A percentile compares a stretch with the other conserved stretches of the same genome.
These are phyloP conservation scores for Thamnaconus septentrionalis DNA, from an alignment of 2,113 vertebrate species.

Conservation along the genomic window DNA sequence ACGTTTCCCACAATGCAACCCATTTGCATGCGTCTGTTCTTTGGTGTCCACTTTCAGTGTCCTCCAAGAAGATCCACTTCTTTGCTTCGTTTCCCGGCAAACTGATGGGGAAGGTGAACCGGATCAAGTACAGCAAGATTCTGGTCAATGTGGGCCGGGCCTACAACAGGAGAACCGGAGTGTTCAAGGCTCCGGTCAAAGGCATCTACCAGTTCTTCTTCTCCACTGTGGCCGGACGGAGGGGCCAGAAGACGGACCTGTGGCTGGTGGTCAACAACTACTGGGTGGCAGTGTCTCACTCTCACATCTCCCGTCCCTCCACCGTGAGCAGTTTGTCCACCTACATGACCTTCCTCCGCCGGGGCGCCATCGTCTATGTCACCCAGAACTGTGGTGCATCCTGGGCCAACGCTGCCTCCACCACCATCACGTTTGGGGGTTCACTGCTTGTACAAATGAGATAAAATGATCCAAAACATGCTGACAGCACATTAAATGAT, in stretches of 20 bases:
- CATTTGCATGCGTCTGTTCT: no score
- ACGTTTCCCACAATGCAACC: no score
- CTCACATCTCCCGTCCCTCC: conserved; percentile 12
- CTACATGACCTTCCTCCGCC: conserved; percentile 38
- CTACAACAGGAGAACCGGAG: conserved; percentile 28
- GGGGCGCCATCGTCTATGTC: conserved; percentile 38
- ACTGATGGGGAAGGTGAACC: conserved; percentile 50
- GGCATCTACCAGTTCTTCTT: conserved; percentile 58
- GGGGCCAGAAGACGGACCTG: conserved; percentile 32
- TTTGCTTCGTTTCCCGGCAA: conserved; percentile 41
- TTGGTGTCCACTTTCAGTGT: neutral
- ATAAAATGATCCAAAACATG: neutral
- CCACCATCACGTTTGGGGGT: conserved; percentile 46
- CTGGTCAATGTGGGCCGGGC: conserved; percentile 45
- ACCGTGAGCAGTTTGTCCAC: conserved; percentile 27
- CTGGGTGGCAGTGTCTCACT: conserved; percentile 47
- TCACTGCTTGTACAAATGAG: conserved; percentile 40
- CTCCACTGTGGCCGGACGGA: conserved; percentile 9
- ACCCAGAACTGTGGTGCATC: conserved; percentile 51
- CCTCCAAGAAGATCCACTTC: conserved; percentile 43
- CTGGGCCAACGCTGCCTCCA: conserved; percentile 44
- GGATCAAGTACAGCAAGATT: conserved; percentile 44
- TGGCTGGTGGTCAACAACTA: conserved; percentile 57
- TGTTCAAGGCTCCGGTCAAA: conserved; percentile 46
- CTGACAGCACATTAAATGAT: neutral